A percentile compares a stretch with the other conserved stretches of the same genome.
Evolutionary conservation across 1,140 invertebrate genomes (phyloP).

Genomic region (Drosophila triauraria): DNA sequence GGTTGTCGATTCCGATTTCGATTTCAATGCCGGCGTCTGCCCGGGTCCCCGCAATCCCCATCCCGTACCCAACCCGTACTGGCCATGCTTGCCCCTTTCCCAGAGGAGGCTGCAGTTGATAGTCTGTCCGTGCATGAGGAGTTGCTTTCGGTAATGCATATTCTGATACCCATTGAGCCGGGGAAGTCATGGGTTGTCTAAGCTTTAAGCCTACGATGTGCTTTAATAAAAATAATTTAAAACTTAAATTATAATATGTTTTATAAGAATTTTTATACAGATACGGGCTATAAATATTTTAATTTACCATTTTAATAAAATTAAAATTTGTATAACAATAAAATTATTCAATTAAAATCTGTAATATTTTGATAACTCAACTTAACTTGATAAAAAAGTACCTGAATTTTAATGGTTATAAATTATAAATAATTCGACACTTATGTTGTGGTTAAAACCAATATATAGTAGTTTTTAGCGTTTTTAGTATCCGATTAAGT

Average conservation of each 20-base stretch:
- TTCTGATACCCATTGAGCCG: background rate
- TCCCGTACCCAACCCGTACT: background rate
- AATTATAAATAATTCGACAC: too few species aligned
- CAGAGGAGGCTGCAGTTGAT: slow-evolving; percentile 59
- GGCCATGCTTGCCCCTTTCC: background rate
- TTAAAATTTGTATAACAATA: too few species aligned
- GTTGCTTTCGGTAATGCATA: slow-evolving; percentile 28
- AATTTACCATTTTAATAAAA: too few species aligned
- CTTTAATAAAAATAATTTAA: background rate
- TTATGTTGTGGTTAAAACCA: too few species aligned
- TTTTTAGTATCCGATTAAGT: too few species aligned
- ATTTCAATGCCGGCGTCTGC: slow-evolving; percentile 64
- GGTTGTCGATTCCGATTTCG: slow-evolving; percentile 63
- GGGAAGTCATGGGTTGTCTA: background rate
- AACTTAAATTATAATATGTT: background rate
- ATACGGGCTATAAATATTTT: too few species aligned
- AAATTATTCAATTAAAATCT: too few species aligned
- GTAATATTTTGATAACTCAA: too few species aligned
- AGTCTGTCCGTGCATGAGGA: slow-evolving; percentile 39
- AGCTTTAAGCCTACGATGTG: background rate
- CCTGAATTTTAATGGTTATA: too few species aligned
- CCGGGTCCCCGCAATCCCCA: background rate
- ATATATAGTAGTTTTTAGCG: too few species aligned
- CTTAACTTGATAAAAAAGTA: too few species aligned
- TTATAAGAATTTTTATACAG: too few species aligned